Conservation (phyloP, 2,113 vertebrate species). For the Indicator indicator region DNA sequence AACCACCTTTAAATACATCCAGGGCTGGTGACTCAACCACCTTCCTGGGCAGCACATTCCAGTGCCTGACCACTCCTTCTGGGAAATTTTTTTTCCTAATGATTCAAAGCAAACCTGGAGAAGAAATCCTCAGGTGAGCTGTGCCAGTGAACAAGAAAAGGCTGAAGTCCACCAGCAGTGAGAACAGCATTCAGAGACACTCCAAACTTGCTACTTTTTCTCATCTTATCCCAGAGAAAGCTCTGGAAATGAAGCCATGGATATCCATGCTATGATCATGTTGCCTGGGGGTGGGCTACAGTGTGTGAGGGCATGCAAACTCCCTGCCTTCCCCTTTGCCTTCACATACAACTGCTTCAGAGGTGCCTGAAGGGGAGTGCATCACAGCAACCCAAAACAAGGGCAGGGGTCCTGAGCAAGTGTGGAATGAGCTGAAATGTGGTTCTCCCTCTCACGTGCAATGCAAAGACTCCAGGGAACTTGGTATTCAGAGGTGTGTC, state of each 20-base stretch:
- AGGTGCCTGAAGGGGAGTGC: not conserved
- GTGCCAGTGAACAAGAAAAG: not conserved
- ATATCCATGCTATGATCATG: not conserved
- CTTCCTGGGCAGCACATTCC: too few species aligned
- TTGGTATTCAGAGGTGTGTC: not conserved
- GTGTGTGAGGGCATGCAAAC: not conserved
- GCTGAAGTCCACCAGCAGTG: not conserved
- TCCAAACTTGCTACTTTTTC: not conserved
- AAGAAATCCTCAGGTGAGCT: not conserved
- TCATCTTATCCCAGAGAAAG: not conserved
- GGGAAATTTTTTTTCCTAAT: not conserved
- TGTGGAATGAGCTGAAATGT: not conserved
- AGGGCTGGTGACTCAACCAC: too few species aligned
- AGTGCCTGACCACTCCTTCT: too few species aligned
- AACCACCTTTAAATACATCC: too few species aligned
- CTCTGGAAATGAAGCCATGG: not conserved
- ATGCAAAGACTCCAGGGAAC: not conserved
- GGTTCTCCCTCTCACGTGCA: not conserved
- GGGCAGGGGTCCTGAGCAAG: not conserved
- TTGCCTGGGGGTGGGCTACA: not conserved
- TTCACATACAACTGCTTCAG: not conserved
- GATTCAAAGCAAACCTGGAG: not conserved
- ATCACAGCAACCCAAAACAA: not conserved
- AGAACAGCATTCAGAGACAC: not conserved
- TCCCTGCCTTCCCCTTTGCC: not conserved